Evolutionary conservation across 2,113 vertebrate genomes (phyloP).

Genomic region (Ochotona curzoniae): DNA sequence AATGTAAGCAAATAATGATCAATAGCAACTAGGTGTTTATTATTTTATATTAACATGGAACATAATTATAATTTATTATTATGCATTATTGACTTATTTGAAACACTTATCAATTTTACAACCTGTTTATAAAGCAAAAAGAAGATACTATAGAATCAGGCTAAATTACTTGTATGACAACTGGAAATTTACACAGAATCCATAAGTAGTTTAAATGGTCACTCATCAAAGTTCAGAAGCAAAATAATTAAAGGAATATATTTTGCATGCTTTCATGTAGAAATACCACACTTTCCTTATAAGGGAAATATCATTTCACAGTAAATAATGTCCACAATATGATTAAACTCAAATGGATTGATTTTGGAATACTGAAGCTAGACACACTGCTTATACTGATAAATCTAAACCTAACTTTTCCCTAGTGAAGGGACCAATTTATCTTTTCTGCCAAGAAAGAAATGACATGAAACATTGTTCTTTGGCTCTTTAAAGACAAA

Average conservation of each 20-base stretch:
- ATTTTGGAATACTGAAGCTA: constrained; percentile 29
- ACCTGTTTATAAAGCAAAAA: background rate
- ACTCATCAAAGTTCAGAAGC: constrained; percentile 35
- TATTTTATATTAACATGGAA: constrained; percentile 11
- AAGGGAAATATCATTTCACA: constrained; percentile 45
- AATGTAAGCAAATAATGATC: background rate
- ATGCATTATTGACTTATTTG: constrained; percentile 4
- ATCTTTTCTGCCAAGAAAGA: constrained; percentile 19
- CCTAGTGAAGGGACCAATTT: constrained; percentile 2
- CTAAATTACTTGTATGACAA: background rate
- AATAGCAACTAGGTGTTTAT: background rate
- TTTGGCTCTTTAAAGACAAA: constrained; percentile 11
- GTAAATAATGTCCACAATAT: constrained; percentile 34
- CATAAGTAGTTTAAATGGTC: background rate
- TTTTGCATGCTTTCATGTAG: background rate
- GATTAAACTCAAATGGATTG: constrained; percentile 35
- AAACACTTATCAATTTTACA: background rate
- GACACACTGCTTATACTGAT: constrained; percentile 34
- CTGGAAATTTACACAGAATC: background rate
- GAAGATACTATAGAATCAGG: background rate
- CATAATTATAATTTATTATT: background rate
- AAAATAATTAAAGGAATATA: constrained; percentile 52
- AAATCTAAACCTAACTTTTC: constrained; percentile 15
- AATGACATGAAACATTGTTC: background rate
- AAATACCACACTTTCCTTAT: constrained; percentile 40